Percentiles rank a stretch among this genome's conserved stretches.
Conservation (phyloP, 2,888 invertebrate species). For the Nomada fabriciana region DNA sequence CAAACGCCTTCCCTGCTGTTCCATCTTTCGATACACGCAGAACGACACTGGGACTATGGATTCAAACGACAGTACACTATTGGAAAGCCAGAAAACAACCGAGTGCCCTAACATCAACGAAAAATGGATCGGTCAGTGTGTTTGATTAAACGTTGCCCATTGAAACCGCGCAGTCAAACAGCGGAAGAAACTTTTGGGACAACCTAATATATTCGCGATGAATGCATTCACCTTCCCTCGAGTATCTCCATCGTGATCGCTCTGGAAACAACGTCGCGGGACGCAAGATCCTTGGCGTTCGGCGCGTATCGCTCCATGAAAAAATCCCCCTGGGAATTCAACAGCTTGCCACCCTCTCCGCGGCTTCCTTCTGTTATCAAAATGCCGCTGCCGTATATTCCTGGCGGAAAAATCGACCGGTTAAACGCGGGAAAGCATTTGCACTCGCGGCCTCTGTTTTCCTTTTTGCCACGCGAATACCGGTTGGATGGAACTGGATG, state of each 20-base stretch:
- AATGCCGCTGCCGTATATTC: conserved; percentile 99
- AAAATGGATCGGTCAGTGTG: too few species aligned
- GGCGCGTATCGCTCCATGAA: conserved; percentile 99
- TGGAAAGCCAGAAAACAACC: too few species aligned
- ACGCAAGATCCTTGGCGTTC: conserved; percentile 98
- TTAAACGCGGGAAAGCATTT: conserved; percentile 8
- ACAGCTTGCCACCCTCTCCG: conserved; percentile 97
- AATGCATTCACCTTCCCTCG: conserved; percentile 88
- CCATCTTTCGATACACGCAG: too few species aligned
- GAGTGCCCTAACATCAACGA: too few species aligned
- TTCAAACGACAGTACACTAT: too few species aligned
- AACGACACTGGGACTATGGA: too few species aligned
- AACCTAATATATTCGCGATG: too few species aligned
- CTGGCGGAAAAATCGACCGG: conserved; percentile 81
- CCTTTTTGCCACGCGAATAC: conserved; percentile 81
- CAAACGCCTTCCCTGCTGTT: too few species aligned
- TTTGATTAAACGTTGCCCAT: too few species aligned
- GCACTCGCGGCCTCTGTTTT: neutral
- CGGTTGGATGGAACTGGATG: conserved; percentile 99
- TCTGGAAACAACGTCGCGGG: conserved; percentile 98
- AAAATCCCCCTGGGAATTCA: conserved; percentile 97
- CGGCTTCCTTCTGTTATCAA: conserved; percentile 98
- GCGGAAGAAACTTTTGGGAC: too few species aligned
- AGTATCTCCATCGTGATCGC: conserved; percentile 98
- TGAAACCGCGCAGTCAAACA: too few species aligned